A percentile compares a stretch with the other conserved stretches of the same genome.
Evolutionary conservation across 2,888 invertebrate species (phyloP).

Genomic region (Apodemia mormo): DNA sequence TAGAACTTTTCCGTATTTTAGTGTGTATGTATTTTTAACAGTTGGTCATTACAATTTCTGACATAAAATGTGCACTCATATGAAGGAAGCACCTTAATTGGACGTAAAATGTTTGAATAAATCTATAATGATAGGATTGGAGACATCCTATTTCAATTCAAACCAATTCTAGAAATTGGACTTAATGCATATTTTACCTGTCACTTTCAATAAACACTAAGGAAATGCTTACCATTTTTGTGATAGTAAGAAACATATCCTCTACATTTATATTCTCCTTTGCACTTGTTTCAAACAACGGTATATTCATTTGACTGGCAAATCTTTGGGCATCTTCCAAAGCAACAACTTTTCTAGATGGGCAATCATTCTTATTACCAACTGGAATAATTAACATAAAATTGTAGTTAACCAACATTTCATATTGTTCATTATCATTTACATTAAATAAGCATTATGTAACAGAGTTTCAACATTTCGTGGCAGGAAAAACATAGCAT

Average conservation of each 20-base stretch:
- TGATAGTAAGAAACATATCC: conserved; percentile 93
- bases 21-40: too few relatives aligned
- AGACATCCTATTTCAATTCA: not conserved
- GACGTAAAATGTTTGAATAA: too few relatives aligned
- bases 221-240: conserved; percentile 74
- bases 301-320: conserved; percentile 98
- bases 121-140: not conserved
- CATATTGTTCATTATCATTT: conserved; percentile 5
- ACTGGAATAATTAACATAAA: conserved; percentile 79
- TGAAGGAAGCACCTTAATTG: too few relatives aligned
- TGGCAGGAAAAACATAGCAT: not conserved
- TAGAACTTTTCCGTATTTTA: too few relatives aligned
- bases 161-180: not conserved
- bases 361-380: conserved; percentile 98
- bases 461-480: not conserved
- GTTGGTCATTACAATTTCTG: too few relatives aligned
- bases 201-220: not conserved
- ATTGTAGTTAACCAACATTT: conserved; percentile 1
- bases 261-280: conserved; percentile 99
- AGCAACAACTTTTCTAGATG: conserved; percentile 96
- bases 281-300: conserved; percentile 98
- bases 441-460: not conserved
- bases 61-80: too few relatives aligned
- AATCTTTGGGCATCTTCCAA: conserved; percentile 98
- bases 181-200: not conserved